Conservation (phyloP, 2,888 invertebrate genomes). For the Hybos culiciformis region DNA sequence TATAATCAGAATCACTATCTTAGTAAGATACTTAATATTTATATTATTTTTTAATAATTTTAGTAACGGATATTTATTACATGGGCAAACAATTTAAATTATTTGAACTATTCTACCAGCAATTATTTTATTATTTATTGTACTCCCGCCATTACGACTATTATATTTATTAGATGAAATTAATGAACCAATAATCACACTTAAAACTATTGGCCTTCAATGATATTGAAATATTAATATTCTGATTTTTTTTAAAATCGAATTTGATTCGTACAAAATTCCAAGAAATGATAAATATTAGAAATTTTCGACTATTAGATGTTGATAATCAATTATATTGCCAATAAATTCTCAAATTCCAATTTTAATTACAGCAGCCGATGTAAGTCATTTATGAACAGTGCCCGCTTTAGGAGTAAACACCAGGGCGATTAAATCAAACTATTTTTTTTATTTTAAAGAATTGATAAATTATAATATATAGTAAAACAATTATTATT, state of each 20-base stretch:
- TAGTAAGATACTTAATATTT: conserved; percentile 44
- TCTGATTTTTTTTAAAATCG: conserved; percentile 43
- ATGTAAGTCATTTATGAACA: conserved; percentile 56
- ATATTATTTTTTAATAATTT: conserved; percentile 43
- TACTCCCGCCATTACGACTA: conserved; percentile 44
- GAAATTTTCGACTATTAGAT: conserved; percentile 45
- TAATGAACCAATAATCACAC: conserved; percentile 41
- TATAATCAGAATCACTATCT: conserved; percentile 45
- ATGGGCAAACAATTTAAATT: conserved; percentile 48
- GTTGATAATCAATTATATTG: conserved; percentile 46
- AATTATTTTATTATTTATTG: conserved; percentile 48
- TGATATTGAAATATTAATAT: conserved; percentile 56
- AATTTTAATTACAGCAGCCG: conserved; percentile 45
- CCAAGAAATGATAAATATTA: conserved; percentile 32
- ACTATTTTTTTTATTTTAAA: conserved; percentile 43
- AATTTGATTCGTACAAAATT: conserved; percentile 51
- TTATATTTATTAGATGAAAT: conserved; percentile 49
- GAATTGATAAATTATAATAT: too few species aligned
- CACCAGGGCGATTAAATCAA: conserved; percentile 52
- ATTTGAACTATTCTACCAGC: conserved; percentile 50
- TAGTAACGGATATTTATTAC: conserved; percentile 43
- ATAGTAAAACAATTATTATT: too few species aligned
- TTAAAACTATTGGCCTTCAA: conserved; percentile 52
- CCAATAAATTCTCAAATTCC: conserved; percentile 50
- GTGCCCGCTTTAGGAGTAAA: conserved; percentile 45